A percentile compares a stretch with the other conserved stretches of the same genome.
Conservation (phyloP, 1,140 invertebrate genomes). For the Drosophila pectinifera region DNA sequence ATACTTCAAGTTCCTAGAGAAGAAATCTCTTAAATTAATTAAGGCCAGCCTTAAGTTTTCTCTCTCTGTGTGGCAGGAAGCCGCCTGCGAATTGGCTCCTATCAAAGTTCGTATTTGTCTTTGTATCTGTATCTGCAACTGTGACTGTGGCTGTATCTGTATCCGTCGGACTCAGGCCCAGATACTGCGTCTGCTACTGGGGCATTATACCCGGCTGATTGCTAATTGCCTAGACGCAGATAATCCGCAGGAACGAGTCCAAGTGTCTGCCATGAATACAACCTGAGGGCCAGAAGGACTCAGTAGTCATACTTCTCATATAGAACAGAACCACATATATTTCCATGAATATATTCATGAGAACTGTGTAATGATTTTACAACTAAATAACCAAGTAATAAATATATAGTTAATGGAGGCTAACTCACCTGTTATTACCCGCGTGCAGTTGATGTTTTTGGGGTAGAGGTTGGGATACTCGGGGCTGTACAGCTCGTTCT, state of each 20-base stretch:
- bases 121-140: constrained; percentile 12
- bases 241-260: constrained; percentile 19
- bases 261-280: constrained; percentile 23
- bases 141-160: constrained; percentile 2
- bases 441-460: constrained; percentile 89
- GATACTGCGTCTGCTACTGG: constrained; percentile 15
- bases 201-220: constrained; percentile 9
- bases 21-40: constrained; percentile 1
- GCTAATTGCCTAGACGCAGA: constrained; percentile 35
- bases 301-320: not conserved
- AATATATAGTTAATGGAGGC: too few relatives aligned
- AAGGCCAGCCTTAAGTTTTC: not conserved
- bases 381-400: too few relatives aligned
- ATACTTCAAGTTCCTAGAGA: too few relatives aligned
- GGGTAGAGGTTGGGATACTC: constrained; percentile 90
- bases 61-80: constrained; percentile 19
- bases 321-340: too few relatives aligned
- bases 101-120: constrained; percentile 43
- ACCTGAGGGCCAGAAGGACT: not conserved
- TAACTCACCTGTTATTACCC: constrained; percentile 90
- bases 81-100: constrained; percentile 48
- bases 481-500: constrained; percentile 90
- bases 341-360: too few relatives aligned
- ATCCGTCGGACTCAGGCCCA: constrained; percentile 8
- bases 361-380: too few relatives aligned